Evolutionary conservation across 2,113 vertebrate genomes (phyloP).

Genomic region (Gobiocypris rarus): DNA sequence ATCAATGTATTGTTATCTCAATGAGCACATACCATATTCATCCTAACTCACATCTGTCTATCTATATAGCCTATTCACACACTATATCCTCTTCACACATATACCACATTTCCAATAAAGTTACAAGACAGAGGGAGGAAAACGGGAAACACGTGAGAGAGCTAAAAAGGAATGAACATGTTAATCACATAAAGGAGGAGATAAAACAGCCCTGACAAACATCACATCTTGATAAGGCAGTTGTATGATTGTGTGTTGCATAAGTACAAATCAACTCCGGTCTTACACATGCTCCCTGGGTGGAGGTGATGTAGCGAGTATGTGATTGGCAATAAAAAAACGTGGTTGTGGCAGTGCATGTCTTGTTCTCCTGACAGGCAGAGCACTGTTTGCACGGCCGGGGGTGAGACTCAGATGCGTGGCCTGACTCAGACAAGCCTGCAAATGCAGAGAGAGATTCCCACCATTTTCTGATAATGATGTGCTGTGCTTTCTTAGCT

Average conservation of each 20-base stretch:
- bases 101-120: slow-evolving; percentile 4
- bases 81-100: not conserved
- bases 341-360: slow-evolving; percentile 76
- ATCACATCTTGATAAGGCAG: not conserved
- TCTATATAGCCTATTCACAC: no score
- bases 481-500: slow-evolving; percentile 87
- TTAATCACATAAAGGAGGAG: slow-evolving; percentile 29
- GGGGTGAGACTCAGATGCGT: slow-evolving; percentile 76
- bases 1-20: no score
- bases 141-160: slow-evolving; percentile 50
- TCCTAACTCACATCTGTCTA: no score
- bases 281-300: slow-evolving; percentile 81
- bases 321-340: slow-evolving; percentile 82
- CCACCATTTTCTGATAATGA: slow-evolving; percentile 90
- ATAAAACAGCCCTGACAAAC: slow-evolving; percentile 2
- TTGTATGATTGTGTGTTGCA: slow-evolving; percentile 21
- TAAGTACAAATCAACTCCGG: slow-evolving; percentile 82
- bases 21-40: no score
- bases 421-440: slow-evolving; percentile 83
- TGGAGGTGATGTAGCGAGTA: slow-evolving; percentile 81
- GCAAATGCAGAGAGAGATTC: slow-evolving; percentile 67
- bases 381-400: slow-evolving; percentile 85
- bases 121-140: slow-evolving; percentile 52
- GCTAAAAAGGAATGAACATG: slow-evolving; percentile 13
- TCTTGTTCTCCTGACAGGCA: slow-evolving; percentile 86